phyloP scores from a whole-genome alignment of 2,797 vertebrate genomes.

The Hephaestus fuliginosus region DNA sequence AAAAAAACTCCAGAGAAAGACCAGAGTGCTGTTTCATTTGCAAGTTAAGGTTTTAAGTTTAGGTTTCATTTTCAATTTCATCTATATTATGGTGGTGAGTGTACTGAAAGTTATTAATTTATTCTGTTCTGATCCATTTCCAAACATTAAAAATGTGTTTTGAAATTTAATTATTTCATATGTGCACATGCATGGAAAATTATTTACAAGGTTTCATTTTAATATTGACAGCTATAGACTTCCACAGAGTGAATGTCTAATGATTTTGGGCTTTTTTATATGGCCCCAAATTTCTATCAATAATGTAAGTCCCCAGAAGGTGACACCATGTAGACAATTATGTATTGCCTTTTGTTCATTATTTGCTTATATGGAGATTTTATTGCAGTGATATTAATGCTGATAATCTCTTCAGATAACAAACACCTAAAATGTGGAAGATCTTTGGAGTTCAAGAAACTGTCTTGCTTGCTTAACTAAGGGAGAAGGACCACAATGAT shows the following conservation, averaged over 20 bases:
- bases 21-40: not conserved
- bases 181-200: not conserved
- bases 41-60: not conserved
- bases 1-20: not conserved
- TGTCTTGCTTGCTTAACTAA: conserved; percentile 13
- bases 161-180: not conserved
- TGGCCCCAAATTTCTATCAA: conserved; percentile 1
- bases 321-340: not conserved
- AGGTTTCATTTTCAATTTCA: not conserved
- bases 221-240: not conserved
- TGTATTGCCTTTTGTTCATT: conserved; percentile 24
- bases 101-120: not conserved
- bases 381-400: conserved; percentile 10
- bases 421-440: conserved; percentile 27
- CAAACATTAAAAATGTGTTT: not conserved
- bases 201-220: not conserved
- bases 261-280: not conserved
- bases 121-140: not conserved
- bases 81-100: not conserved
- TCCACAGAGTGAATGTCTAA: not conserved
- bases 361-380: conserved; percentile 15
- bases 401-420: not conserved
- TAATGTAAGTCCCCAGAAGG: not conserved
- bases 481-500: not conserved
- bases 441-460: conserved; percentile 38